phyloP scores from a whole-genome alignment of 2,797 vertebrate species.

The Xenops minutus region DNA sequence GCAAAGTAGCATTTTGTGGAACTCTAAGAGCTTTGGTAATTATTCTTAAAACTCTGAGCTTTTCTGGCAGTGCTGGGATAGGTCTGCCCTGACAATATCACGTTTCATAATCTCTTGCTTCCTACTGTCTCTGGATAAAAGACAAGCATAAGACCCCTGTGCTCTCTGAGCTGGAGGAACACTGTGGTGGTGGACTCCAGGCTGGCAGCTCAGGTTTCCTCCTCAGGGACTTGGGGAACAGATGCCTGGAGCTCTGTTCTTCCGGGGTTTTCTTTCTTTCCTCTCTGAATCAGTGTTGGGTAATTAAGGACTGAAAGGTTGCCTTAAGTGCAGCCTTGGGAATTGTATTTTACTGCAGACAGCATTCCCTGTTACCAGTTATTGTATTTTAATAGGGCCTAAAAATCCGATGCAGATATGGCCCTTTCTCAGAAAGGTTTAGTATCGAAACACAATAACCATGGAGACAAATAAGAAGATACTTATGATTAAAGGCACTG shows the following conservation, averaged over 20 bases:
- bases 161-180: not conserved
- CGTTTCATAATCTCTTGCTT: not conserved
- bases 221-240: not conserved
- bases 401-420: not conserved
- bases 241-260: not conserved
- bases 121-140: not conserved
- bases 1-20: not conserved
- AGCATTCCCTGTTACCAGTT: not conserved
- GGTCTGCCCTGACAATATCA: not conserved
- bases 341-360: slow-evolving; percentile 6
- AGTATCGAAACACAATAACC: not conserved
- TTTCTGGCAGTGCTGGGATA: not conserved
- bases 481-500: not conserved
- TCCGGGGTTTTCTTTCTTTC: not conserved
- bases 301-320: slow-evolving; percentile 40
- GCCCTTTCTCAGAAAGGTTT: not conserved
- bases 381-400: not conserved
- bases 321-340: slow-evolving; percentile 37
- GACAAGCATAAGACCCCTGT: rapidly evolving
- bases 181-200: not conserved
- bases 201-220: not conserved
- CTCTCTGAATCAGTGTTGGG: not conserved
- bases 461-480: not conserved
- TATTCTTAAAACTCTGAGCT: not conserved
- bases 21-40: not conserved